These are phyloP conservation scores for Clivina fossor DNA, from an alignment of 2,888 invertebrate species.

Conservation along the genomic window DNA sequence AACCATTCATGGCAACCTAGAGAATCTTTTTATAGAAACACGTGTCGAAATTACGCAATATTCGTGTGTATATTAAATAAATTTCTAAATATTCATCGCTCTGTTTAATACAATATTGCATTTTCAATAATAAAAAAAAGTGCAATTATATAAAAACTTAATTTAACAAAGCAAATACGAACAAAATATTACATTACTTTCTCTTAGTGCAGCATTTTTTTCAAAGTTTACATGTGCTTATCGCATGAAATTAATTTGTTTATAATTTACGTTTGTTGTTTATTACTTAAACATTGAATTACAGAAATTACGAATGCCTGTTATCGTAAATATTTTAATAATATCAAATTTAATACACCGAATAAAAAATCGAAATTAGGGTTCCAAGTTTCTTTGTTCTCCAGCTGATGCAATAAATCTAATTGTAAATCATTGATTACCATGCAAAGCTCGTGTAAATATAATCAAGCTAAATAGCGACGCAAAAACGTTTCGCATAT, in stretches of 20 bases:
- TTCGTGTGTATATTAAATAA: conserved; percentile 20
- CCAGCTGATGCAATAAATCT: conserved; percentile 14
- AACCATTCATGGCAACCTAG: too few species aligned
- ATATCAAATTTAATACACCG: too few species aligned
- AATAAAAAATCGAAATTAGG: too few species aligned
- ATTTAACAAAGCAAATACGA: conserved; percentile 16
- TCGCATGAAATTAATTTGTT: too few species aligned
- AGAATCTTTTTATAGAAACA: conserved; percentile 30
- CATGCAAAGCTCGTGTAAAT: not conserved
- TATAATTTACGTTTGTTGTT: too few species aligned
- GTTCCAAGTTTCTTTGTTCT: conserved; percentile 22
- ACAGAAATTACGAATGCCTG: too few species aligned
- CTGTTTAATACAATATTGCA: conserved; percentile 12
- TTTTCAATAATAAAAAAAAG: conserved; percentile 12
- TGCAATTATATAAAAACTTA: conserved; percentile 17
- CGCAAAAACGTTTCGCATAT: conserved; percentile 15
- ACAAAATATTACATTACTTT: conserved; percentile 20
- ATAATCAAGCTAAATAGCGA: conserved; percentile 7
- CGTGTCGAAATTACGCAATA: conserved; percentile 30
- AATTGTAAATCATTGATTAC: conserved; percentile 17
- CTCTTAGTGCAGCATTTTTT: too few species aligned
- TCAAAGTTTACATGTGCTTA: too few species aligned
- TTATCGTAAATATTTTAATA: too few species aligned
- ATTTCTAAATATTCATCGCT: conserved; percentile 25
- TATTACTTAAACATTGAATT: too few species aligned